Evolutionary conservation across 2,797 vertebrate genomes (phyloP).

Genomic region (Epinephelus coioides): DNA sequence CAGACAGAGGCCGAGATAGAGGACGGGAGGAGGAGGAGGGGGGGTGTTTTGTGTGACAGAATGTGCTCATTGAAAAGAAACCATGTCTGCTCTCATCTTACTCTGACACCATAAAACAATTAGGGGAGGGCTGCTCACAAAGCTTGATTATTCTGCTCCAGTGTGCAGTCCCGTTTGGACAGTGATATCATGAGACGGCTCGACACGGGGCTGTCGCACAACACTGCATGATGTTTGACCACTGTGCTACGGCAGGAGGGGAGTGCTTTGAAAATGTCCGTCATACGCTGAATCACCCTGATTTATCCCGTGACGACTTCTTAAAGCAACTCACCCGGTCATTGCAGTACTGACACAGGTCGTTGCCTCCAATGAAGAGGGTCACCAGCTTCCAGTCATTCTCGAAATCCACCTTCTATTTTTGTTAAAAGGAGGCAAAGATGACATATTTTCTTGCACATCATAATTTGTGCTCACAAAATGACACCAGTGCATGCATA

Average conservation of each 20-base stretch:
- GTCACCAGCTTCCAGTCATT: conserved; percentile 97
- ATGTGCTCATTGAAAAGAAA: conserved; percentile 76
- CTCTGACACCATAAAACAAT: conserved; percentile 80
- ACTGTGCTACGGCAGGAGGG: conserved; percentile 10
- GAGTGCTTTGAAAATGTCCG: conserved; percentile 23
- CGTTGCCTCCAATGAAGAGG: conserved; percentile 92
- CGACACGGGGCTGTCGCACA: conserved; percentile 41
- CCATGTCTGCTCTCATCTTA: conserved; percentile 77
- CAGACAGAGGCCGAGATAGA: conserved; percentile 60
- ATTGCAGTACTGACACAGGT: conserved; percentile 94
- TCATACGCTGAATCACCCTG: conserved; percentile 4
- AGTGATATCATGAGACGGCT: conserved; percentile 76
- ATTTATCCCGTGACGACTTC: conserved; percentile 16
- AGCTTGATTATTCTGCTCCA: conserved; percentile 75
- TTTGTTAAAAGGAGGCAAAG: conserved; percentile 18
- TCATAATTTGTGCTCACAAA: conserved; percentile 3
- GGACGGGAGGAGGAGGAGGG: conserved; percentile 23
- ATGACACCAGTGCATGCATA: neutral
- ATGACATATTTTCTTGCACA: neutral
- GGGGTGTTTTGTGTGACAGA: conserved; percentile 61
- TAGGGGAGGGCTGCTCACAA: conserved; percentile 65
- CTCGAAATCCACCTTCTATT: conserved; percentile 90
- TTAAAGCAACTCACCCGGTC: conserved; percentile 86
- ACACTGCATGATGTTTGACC: conserved; percentile 31
- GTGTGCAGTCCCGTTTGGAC: conserved; percentile 56